A percentile compares a stretch with the other conserved stretches of the same genome.
Conservation (phyloP, 1,140 invertebrate genomes). For the Papilio aristodemus region DNA sequence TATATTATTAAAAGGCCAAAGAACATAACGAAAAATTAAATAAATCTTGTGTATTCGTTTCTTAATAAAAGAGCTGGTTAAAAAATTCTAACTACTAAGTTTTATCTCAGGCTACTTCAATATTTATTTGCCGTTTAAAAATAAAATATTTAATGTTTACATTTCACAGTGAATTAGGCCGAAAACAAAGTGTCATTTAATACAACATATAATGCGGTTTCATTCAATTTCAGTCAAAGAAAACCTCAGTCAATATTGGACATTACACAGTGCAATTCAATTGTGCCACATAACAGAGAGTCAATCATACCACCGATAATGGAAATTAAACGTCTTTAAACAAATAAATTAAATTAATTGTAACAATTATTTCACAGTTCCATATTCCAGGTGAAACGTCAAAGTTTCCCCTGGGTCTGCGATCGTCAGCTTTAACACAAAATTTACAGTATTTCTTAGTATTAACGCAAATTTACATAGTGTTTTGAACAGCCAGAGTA, state of each 20-base stretch:
- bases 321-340: conserved; percentile 20
- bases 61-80: too few relatives aligned
- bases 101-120: too few relatives aligned
- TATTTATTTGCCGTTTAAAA: too few relatives aligned
- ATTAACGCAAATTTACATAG: background rate
- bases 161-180: background rate
- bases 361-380: conserved; percentile 21
- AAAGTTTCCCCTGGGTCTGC: background rate
- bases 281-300: background rate
- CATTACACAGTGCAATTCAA: conserved; percentile 14
- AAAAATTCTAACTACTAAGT: too few relatives aligned
- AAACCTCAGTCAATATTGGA: conserved; percentile 26
- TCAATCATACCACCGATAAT: conserved; percentile 10
- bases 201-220: conserved; percentile 21
- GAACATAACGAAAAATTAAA: too few relatives aligned
- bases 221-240: conserved; percentile 27
- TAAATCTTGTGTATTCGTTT: too few relatives aligned
- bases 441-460: conserved; percentile 8
- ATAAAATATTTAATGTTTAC: too few relatives aligned
- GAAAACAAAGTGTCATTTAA: background rate
- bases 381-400: background rate
- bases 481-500: background rate
- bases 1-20: too few relatives aligned
- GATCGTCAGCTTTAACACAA: conserved; percentile 1
- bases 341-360: conserved; percentile 17